Percentiles rank a stretch among this genome's conserved stretches.
phyloP scores from a whole-genome alignment of 2,797 vertebrate genomes.

The Leptatherina wallacei region DNA sequence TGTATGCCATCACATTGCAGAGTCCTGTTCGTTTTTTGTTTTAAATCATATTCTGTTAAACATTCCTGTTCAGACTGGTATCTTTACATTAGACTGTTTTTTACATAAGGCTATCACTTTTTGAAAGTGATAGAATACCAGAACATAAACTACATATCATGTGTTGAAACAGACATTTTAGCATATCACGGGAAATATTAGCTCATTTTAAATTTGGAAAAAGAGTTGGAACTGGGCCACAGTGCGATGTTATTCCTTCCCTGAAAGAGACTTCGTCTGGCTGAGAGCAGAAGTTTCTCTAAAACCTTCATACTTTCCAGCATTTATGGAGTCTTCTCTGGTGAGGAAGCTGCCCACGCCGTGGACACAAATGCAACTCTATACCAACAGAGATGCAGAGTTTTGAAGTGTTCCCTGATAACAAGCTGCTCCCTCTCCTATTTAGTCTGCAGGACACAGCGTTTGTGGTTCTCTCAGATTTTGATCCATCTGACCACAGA shows the following conservation, averaged over 20 bases:
- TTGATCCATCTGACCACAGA: neutral
- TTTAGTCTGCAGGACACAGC: neutral
- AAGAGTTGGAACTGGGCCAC: neutral
- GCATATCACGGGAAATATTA: neutral
- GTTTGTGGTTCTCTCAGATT: neutral
- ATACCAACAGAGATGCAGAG: neutral
- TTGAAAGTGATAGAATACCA: too few relatives aligned
- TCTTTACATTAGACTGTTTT: neutral
- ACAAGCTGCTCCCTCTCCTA: neutral
- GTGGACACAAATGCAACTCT: too few relatives aligned
- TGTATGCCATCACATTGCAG: neutral
- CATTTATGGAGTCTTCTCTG: neutral
- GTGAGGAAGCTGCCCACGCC: too few relatives aligned
- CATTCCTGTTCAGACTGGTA: neutral
- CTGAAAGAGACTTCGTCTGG: neutral
- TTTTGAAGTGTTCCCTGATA: too few relatives aligned
- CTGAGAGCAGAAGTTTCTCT: neutral
- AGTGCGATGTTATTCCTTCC: neutral
- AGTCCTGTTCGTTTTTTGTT: neutral
- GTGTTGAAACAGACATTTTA: too few relatives aligned
- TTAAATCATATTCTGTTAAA: neutral
- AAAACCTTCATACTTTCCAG: neutral
- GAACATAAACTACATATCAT: too few relatives aligned
- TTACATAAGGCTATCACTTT: too few relatives aligned
- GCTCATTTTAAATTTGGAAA: neutral